These are phyloP conservation scores for Enteromius mattozi DNA, from an alignment of 2,797 vertebrate species.

Conservation along the genomic window DNA sequence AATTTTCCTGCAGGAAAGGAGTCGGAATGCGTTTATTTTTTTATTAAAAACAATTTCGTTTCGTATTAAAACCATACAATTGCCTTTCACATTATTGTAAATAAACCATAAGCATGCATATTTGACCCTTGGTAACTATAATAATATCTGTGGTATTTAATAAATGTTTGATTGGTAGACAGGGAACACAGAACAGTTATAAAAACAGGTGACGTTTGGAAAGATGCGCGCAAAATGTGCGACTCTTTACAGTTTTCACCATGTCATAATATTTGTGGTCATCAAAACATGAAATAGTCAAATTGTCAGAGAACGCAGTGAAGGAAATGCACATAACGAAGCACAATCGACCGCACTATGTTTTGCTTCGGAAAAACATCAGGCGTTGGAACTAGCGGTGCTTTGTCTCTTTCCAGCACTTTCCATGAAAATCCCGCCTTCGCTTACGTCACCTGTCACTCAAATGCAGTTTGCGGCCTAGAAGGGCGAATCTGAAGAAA, in stretches of 20 bases:
- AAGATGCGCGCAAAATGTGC: background rate
- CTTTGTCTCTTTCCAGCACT: conserved; percentile 82
- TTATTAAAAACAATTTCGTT: background rate
- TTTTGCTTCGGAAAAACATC: conserved; percentile 71
- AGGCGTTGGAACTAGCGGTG: conserved; percentile 54
- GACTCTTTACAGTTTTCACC: background rate
- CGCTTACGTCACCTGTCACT: conserved; percentile 74
- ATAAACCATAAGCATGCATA: background rate
- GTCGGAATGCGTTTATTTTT: background rate
- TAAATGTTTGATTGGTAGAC: background rate
- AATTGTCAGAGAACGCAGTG: background rate
- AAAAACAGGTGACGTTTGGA: background rate
- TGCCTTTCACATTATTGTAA: background rate
- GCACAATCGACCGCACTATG: conserved; percentile 58
- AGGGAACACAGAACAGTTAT: background rate
- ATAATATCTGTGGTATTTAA: too few species aligned
- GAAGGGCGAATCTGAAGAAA: conserved; percentile 52
- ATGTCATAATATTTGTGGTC: background rate
- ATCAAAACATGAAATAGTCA: background rate
- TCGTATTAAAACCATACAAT: background rate
- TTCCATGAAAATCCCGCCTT: conserved; percentile 81
- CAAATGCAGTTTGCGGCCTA: conserved; percentile 67
- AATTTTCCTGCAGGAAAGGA: too few species aligned
- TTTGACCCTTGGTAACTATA: background rate
- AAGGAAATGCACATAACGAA: background rate